A percentile compares a stretch with the other conserved stretches of the same genome.
Conservation (phyloP, 2,113 vertebrate genomes). For the Oreotrochilus melanogaster region DNA sequence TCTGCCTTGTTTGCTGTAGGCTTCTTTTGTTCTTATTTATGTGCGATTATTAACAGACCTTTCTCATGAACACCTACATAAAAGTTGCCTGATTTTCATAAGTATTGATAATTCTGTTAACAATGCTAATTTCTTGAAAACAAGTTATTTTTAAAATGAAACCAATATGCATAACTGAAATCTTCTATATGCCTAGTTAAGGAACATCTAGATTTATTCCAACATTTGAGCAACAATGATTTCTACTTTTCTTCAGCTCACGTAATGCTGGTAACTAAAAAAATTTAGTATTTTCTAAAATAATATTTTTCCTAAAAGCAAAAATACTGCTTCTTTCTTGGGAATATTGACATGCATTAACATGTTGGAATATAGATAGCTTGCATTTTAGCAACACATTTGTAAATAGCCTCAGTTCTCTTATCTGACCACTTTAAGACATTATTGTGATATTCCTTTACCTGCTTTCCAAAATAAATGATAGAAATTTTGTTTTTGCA, state of each 20-base stretch:
- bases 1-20: not conserved
- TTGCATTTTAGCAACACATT: not conserved
- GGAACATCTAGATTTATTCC: not conserved
- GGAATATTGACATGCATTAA: not conserved
- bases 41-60: not conserved
- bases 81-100: not conserved
- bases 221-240: not conserved
- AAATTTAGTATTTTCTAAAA: not conserved
- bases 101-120: not conserved
- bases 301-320: not conserved
- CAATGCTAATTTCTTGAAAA: not conserved
- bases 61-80: not conserved
- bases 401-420: not conserved
- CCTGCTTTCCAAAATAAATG: not conserved
- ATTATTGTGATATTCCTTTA: not conserved
- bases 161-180: not conserved
- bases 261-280: not conserved
- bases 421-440: not conserved
- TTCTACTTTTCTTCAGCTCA: not conserved
- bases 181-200: not conserved
- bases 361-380: not conserved
- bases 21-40: not conserved
- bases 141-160: not conserved
- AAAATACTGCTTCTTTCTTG: not conserved
- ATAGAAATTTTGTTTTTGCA: not conserved